Evolutionary conservation across 1,140 invertebrate genomes (phyloP).

Genomic region (Callitettix versicolor): DNA sequence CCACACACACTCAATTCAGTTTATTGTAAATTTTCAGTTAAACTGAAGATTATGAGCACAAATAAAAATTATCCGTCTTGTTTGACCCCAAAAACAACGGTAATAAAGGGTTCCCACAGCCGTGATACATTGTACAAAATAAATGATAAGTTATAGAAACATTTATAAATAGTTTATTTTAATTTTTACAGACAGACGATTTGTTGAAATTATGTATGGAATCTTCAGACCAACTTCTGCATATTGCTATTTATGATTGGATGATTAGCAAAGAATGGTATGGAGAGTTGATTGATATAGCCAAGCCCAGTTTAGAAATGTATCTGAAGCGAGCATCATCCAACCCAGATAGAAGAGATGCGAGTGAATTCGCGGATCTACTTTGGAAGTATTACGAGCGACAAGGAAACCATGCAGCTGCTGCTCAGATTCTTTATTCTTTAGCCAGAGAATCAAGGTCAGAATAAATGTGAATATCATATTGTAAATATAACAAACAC

Average conservation of each 20-base stretch:
- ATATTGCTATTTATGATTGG: slow-evolving; percentile 90
- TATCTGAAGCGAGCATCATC: slow-evolving; percentile 23
- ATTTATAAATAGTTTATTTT: too few relatives aligned
- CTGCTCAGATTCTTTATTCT: slow-evolving; percentile 82
- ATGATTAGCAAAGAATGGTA: slow-evolving; percentile 66
- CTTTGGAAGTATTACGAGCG: slow-evolving; percentile 95
- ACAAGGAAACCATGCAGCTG: slow-evolving; percentile 80
- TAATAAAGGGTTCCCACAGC: too few relatives aligned
- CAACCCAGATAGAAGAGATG: slow-evolving; percentile 22
- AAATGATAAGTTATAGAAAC: too few relatives aligned
- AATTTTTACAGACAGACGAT: slow-evolving; percentile 5
- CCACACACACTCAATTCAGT: too few relatives aligned
- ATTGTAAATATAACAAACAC: too few relatives aligned
- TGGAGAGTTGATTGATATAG: slow-evolving; percentile 65
- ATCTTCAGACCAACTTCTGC: slow-evolving; percentile 68
- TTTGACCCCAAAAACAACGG: too few relatives aligned
- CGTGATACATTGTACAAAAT: too few relatives aligned
- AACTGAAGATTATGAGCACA: too few relatives aligned
- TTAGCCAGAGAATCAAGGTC: slow-evolving; percentile 76
- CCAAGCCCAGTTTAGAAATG: slow-evolving; percentile 55
- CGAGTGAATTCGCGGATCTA: slow-evolving; percentile 58
- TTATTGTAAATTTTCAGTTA: too few relatives aligned
- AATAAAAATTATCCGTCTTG: too few relatives aligned
- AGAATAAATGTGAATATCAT: too few relatives aligned
- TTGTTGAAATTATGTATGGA: slow-evolving; percentile 5